Base-by-base conservation (phyloP, 2,113 vertebrate species). In the Eulacestoma nigropectus region DNA sequence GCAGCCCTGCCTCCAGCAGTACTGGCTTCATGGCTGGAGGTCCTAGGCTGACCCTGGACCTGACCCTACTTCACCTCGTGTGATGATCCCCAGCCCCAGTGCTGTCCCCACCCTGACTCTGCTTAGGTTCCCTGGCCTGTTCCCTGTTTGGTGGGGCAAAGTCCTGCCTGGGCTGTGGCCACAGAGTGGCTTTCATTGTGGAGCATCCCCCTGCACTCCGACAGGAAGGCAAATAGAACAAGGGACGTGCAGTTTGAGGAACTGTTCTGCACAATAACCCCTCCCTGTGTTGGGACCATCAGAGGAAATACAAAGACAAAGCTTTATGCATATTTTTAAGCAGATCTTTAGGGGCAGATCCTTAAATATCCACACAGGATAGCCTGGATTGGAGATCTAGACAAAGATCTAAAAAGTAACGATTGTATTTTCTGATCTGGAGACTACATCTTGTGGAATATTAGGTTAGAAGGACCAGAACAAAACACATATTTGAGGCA, bases 211-310 rank as follows among this genome's bases (percentile, higher is more conserved):
- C 20, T 16, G 46, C 2, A 21, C 5, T 30, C 22, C 26, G 13
- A 23, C 12, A 63, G 16, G 29, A 89, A 65, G 4, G 29, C 11
- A 75, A 39, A 55, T 13, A 8, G 69, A 47, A 35, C 0, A 3
- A 30, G 11, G 11, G 14, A 8, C 7, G 5, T 30, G 35, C 8
- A 56, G 10, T 39, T 57, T 0, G 10, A 59, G 57, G 23, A 41
- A 67, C 15, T 37, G 8, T 3, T 25, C 10, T 44, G 33, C 20
- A 26, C 3, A 30, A 9, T 32, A 41, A n/a, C n/a, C 1, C 2
- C 1, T 1, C 5, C 33, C 23, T 25, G 0, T 20, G 9, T 14
- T 16, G 13, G 20, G 8, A 30, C 14, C 4, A 2, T 33, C 27
- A 74, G 22, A 32, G 19, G 18, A 60, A 67, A 59, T 35, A 18